These are phyloP conservation scores for Oxyruncus cristatus DNA, from an alignment of 2,113 vertebrate genomes.

Conservation along the genomic window DNA sequence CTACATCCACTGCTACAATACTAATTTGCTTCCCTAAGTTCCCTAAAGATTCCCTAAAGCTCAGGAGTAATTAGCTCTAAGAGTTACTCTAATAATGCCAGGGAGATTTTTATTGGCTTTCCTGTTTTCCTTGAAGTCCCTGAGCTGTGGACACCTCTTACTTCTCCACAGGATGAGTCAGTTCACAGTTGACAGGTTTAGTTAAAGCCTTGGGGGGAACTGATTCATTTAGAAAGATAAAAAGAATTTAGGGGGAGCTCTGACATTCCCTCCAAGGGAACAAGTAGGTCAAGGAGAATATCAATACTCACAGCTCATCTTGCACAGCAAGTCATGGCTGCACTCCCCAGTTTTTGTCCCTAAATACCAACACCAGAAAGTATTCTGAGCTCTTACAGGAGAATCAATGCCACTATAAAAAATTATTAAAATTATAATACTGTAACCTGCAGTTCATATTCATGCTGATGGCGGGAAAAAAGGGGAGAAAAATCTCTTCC, in stretches of 20 bases:
- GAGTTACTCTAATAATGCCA: neutral
- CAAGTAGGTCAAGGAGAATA: neutral
- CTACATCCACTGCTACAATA: neutral
- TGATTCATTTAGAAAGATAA: neutral
- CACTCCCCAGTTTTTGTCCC: neutral
- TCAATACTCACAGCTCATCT: neutral
- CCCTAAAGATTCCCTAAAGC: slow-evolving; percentile 4
- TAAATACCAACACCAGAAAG: neutral
- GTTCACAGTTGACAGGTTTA: neutral
- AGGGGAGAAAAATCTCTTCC: neutral
- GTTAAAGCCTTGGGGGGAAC: neutral
- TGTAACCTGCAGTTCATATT: neutral
- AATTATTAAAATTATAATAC: too few species aligned
- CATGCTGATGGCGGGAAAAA: fast-evolving
- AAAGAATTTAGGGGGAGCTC: neutral
- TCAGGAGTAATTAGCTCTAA: neutral
- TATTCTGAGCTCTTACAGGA: neutral
- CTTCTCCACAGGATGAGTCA: neutral
- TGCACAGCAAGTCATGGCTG: neutral
- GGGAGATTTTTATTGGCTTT: neutral
- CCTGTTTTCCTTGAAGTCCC: neutral
- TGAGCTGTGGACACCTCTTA: neutral
- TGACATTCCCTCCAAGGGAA: neutral
- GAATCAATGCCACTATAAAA: neutral
- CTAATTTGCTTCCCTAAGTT: neutral